Conservation (phyloP, 2,797 vertebrate species). For the Myioborus miniatus region DNA sequence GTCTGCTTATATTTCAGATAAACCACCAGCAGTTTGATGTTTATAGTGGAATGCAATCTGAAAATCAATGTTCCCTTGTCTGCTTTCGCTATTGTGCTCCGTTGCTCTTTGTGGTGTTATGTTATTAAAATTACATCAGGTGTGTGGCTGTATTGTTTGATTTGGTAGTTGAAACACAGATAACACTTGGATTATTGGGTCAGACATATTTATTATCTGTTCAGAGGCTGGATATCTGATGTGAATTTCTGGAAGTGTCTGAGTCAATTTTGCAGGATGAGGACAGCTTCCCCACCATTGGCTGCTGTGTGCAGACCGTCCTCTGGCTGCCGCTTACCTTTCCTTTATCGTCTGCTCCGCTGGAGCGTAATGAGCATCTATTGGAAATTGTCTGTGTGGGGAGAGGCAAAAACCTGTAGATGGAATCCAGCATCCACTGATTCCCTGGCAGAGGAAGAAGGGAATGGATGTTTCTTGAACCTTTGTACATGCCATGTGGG, state of each 20-base stretch:
- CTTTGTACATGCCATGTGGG: not conserved
- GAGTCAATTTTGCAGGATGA: slow-evolving; percentile 51
- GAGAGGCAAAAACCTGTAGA: not conserved
- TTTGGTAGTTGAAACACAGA: slow-evolving; percentile 54
- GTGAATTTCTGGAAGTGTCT: slow-evolving; percentile 65
- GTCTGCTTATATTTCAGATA: slow-evolving; percentile 56
- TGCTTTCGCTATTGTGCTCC: slow-evolving; percentile 49
- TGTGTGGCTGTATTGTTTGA: slow-evolving; percentile 57
- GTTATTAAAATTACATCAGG: slow-evolving; percentile 71
- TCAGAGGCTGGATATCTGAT: slow-evolving; percentile 65
- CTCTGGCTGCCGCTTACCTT: slow-evolving; percentile 34
- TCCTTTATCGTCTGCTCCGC: slow-evolving; percentile 9
- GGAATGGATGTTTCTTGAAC: not conserved
- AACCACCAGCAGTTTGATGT: slow-evolving; percentile 49
- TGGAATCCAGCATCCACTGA: not conserved
- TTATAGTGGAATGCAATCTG: slow-evolving; percentile 53
- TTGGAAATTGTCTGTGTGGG: slow-evolving; percentile 47
- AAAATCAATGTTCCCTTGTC: slow-evolving; percentile 63
- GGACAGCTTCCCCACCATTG: slow-evolving; percentile 14
- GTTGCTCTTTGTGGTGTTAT: slow-evolving; percentile 59
- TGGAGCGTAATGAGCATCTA: slow-evolving; percentile 52
- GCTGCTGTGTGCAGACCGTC: slow-evolving; percentile 30
- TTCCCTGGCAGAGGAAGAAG: not conserved
- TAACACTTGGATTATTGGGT: slow-evolving; percentile 68
- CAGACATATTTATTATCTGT: slow-evolving; percentile 63